These are phyloP conservation scores for Oncorhynchus gorbuscha DNA, from an alignment of 2,113 vertebrate genomes.

Conservation along the genomic window DNA sequence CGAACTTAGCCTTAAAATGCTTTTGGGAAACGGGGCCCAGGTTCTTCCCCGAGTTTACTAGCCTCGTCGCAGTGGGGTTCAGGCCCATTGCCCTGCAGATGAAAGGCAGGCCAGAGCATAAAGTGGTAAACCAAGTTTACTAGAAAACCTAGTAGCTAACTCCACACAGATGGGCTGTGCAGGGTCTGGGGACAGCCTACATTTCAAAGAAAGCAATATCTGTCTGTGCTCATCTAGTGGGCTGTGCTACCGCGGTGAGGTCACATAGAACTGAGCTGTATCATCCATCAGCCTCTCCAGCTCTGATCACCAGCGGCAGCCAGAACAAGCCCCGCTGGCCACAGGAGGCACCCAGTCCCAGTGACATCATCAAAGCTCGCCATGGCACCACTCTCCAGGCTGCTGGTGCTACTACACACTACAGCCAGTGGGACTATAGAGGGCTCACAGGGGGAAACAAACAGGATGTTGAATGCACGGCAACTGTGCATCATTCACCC, in stretches of 20 bases:
- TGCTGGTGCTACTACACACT: too few relatives aligned
- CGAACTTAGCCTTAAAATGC: too few relatives aligned
- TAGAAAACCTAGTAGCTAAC: background rate
- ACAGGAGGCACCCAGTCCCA: conserved; percentile 30
- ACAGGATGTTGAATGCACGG: too few relatives aligned
- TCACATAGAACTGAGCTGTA: conserved; percentile 14
- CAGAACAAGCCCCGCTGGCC: conserved; percentile 30
- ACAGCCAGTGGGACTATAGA: background rate
- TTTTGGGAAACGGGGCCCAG: background rate
- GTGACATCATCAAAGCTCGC: conserved; percentile 32
- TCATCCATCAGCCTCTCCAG: conserved; percentile 26
- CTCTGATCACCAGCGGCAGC: conserved; percentile 32
- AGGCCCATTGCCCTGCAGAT: conserved; percentile 34
- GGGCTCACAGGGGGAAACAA: background rate
- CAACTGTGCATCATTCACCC: too few relatives aligned
- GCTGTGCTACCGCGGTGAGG: background rate
- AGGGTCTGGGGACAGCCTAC: background rate
- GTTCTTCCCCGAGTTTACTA: conserved; percentile 41
- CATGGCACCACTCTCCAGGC: background rate
- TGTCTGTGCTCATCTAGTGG: background rate
- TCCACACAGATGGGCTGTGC: background rate
- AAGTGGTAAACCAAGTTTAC: background rate
- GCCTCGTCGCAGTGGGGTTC: conserved; percentile 22
- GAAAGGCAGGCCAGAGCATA: conserved; percentile 36
- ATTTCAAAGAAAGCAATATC: too few relatives aligned